Percentiles rank a stretch among this genome's conserved stretches.
Conservation (phyloP, 2,888 invertebrate genomes). For the Tenodera sinensis region DNA sequence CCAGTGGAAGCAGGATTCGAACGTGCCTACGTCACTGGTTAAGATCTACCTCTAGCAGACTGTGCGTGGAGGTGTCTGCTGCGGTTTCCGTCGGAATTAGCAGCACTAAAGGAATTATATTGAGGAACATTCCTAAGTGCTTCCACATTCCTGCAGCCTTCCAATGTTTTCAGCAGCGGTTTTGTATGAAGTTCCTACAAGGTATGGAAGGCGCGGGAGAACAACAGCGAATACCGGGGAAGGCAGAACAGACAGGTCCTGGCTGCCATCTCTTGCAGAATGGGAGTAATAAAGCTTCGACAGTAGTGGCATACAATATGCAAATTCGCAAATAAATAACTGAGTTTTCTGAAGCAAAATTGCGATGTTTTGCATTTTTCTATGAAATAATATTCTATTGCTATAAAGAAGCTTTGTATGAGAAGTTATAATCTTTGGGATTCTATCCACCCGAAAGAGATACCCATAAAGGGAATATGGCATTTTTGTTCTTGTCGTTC, state of each 20-base stretch:
- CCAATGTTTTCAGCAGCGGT: neutral
- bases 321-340: too few species aligned
- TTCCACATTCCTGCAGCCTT: neutral
- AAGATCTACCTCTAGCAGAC: neutral
- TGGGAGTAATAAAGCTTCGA: neutral
- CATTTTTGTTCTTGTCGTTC: too few species aligned
- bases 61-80: neutral
- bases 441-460: too few species aligned
- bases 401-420: too few species aligned
- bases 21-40: neutral
- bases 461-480: too few species aligned
- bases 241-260: neutral
- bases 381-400: too few species aligned
- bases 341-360: too few species aligned
- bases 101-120: neutral
- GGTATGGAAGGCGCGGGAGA: neutral
- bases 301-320: too few species aligned
- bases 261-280: neutral
- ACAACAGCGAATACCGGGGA: neutral
- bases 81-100: neutral
- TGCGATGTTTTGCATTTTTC: too few species aligned
- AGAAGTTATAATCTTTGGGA: too few species aligned
- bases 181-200: neutral
- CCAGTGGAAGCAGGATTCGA: neutral
- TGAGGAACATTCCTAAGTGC: neutral